Evolutionary conservation across 1,140 invertebrate species (phyloP).

Genomic region (Hypsibius dujardini): DNA sequence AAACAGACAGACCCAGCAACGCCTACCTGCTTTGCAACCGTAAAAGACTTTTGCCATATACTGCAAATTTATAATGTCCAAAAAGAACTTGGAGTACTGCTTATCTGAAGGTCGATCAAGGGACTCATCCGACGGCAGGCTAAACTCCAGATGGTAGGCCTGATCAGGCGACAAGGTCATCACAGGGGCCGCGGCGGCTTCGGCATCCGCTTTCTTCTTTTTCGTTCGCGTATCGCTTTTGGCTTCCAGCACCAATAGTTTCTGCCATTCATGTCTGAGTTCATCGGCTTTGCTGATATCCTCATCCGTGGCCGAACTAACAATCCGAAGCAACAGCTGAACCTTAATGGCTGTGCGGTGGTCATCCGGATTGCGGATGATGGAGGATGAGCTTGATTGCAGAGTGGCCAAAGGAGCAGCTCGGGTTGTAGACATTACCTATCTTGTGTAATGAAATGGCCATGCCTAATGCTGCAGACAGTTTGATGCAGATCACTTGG

Average conservation of each 20-base stretch:
- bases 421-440: too few relatives aligned
- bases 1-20: too few relatives aligned
- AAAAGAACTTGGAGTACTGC: neutral
- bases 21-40: neutral
- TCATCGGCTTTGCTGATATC: neutral
- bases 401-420: too few relatives aligned
- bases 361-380: constrained; percentile 5
- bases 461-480: too few relatives aligned
- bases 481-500: too few relatives aligned
- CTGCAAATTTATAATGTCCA: neutral
- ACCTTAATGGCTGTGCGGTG: neutral
- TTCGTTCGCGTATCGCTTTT: neutral
- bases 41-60: neutral
- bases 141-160: neutral
- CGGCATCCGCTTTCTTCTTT: constrained; percentile 8
- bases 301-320: neutral
- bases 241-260: neutral
- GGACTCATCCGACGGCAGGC: neutral
- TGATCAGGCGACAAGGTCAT: neutral
- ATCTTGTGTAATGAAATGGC: too few relatives aligned
- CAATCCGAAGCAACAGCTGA: constrained; percentile 5
- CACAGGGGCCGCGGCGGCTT: neutral
- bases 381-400: too few relatives aligned
- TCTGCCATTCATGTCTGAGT: neutral
- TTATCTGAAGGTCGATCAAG: neutral